Base-by-base conservation (phyloP, 2,797 vertebrate genomes). In the Rhinella marina region DNA sequence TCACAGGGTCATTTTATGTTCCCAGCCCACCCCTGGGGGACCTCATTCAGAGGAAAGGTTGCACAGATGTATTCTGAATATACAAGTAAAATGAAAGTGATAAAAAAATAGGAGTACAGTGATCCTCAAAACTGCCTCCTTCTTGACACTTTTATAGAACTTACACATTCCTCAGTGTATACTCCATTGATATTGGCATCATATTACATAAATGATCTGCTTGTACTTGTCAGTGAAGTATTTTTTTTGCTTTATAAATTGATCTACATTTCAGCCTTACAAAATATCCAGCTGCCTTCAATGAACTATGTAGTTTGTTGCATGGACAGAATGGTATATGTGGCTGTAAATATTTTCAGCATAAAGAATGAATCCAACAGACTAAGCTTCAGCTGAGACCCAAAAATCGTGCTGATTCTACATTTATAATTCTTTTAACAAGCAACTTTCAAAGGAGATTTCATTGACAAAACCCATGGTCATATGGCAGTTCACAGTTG, bases 341-440 rank as follows among this genome's bases (percentile, higher is more conserved):
- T 66, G 57, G 48, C 27, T 59, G 7, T 48, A n/a, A 78, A 79
- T 52, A 79, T 25, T 77, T 86, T 86, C 29, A 70, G 70, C 21
- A 41, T 48, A 64, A 62, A 25, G 56, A n/a, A 32, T 16, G 4
- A 41, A 70, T 68, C 85, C n/a, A 68, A 80, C 59, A 59, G 52
- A 72, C 27, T 86, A 27, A 61, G 23, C 66, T 27, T 29, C 78
- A 86, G 85, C 85, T 86, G 66, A 81, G 85, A 17, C 64, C 85
- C 50, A 48, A 80, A 86, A 72, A 86, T 17, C 66, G 50, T 81
- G 85, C 77, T 32, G 85, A 27, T 68, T 52, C 41, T 29, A 66
- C 54, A 27, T 86, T 56, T 25, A 70, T 81, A 72, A 81, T 86
- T 32, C 21, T 79, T 86, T 86, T 80, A 81, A 72, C 68, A 52